Percentiles rank a stretch among this genome's conserved stretches.
Conservation (phyloP, 1,140 invertebrate species). For the Trissolcus basalis region DNA sequence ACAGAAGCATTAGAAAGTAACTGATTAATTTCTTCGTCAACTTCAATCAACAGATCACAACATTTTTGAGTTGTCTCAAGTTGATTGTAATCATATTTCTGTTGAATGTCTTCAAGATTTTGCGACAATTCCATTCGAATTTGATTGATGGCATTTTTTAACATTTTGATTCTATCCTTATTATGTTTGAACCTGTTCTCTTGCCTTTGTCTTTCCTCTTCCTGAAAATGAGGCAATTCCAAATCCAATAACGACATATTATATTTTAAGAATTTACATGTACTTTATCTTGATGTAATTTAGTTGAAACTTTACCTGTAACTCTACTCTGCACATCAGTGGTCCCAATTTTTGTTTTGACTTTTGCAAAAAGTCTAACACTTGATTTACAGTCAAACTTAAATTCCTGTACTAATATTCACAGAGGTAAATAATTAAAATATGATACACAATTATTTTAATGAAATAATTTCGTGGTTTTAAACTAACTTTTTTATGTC, state of each 20-base stretch:
- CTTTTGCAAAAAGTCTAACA: constrained; percentile 63
- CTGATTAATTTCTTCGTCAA: constrained; percentile 69
- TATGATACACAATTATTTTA: neutral
- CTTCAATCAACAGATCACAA: constrained; percentile 61
- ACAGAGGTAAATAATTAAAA: constrained; percentile 6
- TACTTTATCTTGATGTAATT: neutral
- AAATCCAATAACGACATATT: too few species aligned
- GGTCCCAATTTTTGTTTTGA: constrained; percentile 62
- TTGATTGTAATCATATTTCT: constrained; percentile 47
- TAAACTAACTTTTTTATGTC: constrained; percentile 65
- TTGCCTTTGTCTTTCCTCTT: constrained; percentile 64
- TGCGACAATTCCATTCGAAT: constrained; percentile 59
- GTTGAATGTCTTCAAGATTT: constrained; percentile 55
- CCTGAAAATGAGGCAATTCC: constrained; percentile 33
- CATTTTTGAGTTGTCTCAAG: constrained; percentile 55
- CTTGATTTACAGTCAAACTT: constrained; percentile 59
- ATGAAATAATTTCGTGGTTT: neutral
- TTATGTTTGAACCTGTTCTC: constrained; percentile 64
- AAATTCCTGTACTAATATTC: constrained; percentile 63
- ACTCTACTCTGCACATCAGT: constrained; percentile 61
- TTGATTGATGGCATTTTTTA: constrained; percentile 72
- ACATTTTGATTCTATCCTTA: constrained; percentile 65
- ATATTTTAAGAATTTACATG: too few species aligned
- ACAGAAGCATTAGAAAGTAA: constrained; percentile 63
- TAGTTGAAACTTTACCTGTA: constrained; percentile 61